These are phyloP conservation scores for Drosophila testacea DNA, from an alignment of 2,888 invertebrate species.

Conservation along the genomic window DNA sequence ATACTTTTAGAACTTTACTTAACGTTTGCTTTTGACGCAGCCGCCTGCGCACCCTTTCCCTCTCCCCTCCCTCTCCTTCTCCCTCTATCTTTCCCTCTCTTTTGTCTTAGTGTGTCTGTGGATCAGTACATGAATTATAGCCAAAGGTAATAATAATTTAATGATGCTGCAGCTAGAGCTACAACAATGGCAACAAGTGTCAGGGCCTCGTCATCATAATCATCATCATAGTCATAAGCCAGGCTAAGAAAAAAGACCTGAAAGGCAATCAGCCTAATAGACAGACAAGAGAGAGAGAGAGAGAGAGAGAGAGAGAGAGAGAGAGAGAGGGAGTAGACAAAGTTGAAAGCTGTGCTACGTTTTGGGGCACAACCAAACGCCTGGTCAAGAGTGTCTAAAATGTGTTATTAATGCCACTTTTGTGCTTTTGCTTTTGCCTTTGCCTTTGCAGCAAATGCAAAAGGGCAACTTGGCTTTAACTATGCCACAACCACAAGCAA, in stretches of 20 bases:
- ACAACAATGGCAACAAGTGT: conserved; percentile 66
- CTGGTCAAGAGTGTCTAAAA: conserved; percentile 72
- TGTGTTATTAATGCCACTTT: conserved; percentile 75
- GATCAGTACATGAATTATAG: conserved; percentile 21
- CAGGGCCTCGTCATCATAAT: conserved; percentile 49
- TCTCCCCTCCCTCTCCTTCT: neutral
- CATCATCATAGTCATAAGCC: conserved; percentile 34
- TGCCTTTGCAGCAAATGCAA: conserved; percentile 46
- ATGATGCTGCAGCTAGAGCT: conserved; percentile 71
- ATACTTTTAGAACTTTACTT: neutral
- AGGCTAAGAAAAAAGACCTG: conserved; percentile 36
- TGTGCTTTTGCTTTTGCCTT: conserved; percentile 31
- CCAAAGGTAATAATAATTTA: conserved; percentile 79
- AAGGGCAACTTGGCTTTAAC: conserved; percentile 60
- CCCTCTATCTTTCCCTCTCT: neutral
- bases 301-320: neutral
- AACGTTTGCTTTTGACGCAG: conserved; percentile 25
- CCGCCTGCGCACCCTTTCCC: conserved; percentile 38
- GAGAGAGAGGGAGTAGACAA: conserved; percentile 3
- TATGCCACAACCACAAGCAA: neutral
- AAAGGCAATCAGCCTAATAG: conserved; percentile 71
- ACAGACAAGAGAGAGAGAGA: conserved; percentile 35
- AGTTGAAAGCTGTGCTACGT: conserved; percentile 37
- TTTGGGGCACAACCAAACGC: conserved; percentile 47
- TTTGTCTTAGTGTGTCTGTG: conserved; percentile 38